Percentiles rank a stretch among this genome's conserved stretches.
These are phyloP conservation scores for Trachurus trachurus DNA, from an alignment of 2,797 vertebrate species.

Conservation along the genomic window DNA sequence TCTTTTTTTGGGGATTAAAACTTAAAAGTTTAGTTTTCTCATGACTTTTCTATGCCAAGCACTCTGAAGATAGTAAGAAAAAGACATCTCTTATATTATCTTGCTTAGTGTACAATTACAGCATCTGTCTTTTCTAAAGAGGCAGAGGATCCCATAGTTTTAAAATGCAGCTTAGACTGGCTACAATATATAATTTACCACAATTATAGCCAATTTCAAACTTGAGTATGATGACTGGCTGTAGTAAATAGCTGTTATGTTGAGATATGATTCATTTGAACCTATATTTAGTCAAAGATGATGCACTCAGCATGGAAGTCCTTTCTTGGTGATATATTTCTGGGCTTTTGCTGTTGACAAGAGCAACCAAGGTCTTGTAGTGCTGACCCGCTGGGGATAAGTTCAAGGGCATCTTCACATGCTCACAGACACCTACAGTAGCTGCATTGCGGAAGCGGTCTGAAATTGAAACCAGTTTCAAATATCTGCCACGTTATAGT, in stretches of 20 bases:
- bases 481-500: background rate
- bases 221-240: constrained; percentile 25
- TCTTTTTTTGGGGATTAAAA: background rate
- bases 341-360: background rate
- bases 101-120: constrained; percentile 26
- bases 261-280: constrained; percentile 28
- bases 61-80: background rate
- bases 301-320: constrained; percentile 1
- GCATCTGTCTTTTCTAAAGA: constrained; percentile 39
- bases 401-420: constrained; percentile 24
- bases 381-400: constrained; percentile 15
- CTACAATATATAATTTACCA: constrained; percentile 39
- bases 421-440: background rate
- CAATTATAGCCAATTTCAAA: constrained; percentile 59
- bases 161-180: constrained; percentile 12
- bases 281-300: constrained; percentile 32
- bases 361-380: background rate
- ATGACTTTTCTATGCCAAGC: constrained; percentile 2
- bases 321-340: background rate
- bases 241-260: constrained; percentile 42
- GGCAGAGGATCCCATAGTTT: background rate
- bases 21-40: background rate
- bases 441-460: background rate
- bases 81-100: background rate
- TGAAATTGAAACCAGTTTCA: background rate